Base-by-base conservation (phyloP, 2,888 invertebrate genomes). In the Sarcophaga subvicina region DNA sequence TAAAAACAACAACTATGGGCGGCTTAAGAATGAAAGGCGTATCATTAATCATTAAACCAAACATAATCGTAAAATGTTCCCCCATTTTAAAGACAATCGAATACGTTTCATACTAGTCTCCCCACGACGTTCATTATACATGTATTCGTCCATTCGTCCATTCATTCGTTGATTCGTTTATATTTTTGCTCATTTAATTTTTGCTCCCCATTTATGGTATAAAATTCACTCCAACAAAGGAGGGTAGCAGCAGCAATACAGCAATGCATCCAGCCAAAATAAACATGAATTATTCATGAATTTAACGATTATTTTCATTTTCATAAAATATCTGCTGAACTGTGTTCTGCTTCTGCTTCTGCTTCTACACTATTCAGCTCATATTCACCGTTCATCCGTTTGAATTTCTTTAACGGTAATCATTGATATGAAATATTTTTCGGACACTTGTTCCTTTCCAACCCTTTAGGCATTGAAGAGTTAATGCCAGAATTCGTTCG, bases 401-500 rank as follows among this genome's bases (percentile, higher is more conserved):
- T 63, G 49, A 64, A 79, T 37, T 71, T 22, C 54, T 79, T 71
- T n/a, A 64, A 20, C 37, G 5, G 22, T 37, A 64, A 66, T 59
- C 64, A 45, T 72, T 80, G 25, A 72, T 59, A 59, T 59, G 59
- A 72, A 72, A 73, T 71, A 80, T 63, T 63, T 37, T 66, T 71
- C 60, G 70, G 70, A 62, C 63, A 84, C 64, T 67, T 76, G 37
- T n/a, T 47, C 54, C 63, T 70, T 77, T 80, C 60, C 71, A 85
- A 77, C 4, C 70, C 78, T 85, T 81, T 70, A 80, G 67, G 73
- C 67, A 81, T 11, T 75, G 17, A 71, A 70, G 62, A 27, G 70
- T 64, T 20, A 25, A 17, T 67, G 67, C 37, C 60, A 45, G 20
- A n/a, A 20, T 49, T 27, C 14, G 49, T 12, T 12, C 20, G 62